Conservation (phyloP, 2,888 invertebrate species). For the Mylabris sibirica region DNA sequence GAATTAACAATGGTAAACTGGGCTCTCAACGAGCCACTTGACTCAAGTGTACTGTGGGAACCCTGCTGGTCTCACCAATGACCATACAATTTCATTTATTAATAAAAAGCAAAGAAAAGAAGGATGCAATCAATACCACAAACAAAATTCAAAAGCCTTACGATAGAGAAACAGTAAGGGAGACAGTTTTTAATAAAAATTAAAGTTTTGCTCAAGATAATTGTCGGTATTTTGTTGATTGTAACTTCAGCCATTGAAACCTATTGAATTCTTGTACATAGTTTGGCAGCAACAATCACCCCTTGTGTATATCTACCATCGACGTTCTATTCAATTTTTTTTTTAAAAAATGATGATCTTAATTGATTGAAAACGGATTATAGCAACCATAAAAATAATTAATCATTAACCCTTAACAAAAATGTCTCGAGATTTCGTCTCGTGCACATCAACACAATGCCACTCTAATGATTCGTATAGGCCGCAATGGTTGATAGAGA, state of each 20-base stretch:
- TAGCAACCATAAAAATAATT: conserved; percentile 57
- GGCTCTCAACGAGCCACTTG: conserved; percentile 49
- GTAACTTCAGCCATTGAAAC: conserved; percentile 26
- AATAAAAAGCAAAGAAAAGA: neutral
- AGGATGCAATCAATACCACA: conserved; percentile 9
- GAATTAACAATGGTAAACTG: conserved; percentile 45
- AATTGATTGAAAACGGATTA: conserved; percentile 59
- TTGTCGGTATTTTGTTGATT: neutral
- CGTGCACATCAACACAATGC: conserved; percentile 51
- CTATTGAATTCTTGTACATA: conserved; percentile 36
- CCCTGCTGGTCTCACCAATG: conserved; percentile 50
- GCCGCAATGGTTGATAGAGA: conserved; percentile 57
- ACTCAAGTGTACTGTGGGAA: conserved; percentile 54
- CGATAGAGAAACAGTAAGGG: neutral
- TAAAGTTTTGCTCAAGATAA: neutral
- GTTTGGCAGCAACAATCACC: conserved; percentile 48
- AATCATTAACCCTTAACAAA: conserved; percentile 59
- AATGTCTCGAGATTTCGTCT: conserved; percentile 51
- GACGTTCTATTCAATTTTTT: conserved; percentile 47
- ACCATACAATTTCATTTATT: conserved; percentile 24
- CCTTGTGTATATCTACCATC: conserved; percentile 46
- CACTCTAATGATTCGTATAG: conserved; percentile 57
- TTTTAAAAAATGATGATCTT: conserved; percentile 37
- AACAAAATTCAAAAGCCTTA: conserved; percentile 15
- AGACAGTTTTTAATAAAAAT: neutral